Conservation (phyloP, 2,113 vertebrate species). For the Tinamus guttatus region DNA sequence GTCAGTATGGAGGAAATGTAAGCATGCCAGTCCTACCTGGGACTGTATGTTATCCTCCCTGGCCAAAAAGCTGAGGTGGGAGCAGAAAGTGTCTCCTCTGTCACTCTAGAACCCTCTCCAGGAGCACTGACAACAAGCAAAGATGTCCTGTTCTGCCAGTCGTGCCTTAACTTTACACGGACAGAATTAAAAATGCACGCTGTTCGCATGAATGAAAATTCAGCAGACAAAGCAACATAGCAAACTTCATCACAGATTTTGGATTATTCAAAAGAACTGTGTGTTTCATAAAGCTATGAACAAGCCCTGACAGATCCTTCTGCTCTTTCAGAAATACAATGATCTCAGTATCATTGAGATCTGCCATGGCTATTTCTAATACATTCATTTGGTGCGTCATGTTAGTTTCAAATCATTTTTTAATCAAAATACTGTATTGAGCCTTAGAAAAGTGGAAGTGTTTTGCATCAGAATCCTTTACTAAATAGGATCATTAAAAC, state of each 20-base stretch:
- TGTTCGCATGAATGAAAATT: not conserved
- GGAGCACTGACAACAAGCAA: not conserved
- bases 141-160: not conserved
- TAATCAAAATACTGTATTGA: constrained; percentile 39
- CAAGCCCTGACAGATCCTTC: not conserved
- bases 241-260: not conserved
- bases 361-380: constrained; percentile 28
- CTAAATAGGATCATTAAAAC: not conserved
- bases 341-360: constrained; percentile 8
- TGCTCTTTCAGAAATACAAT: not conserved
- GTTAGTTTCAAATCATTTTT: not conserved
- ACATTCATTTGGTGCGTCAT: not conserved
- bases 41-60: not conserved
- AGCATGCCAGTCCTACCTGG: not conserved
- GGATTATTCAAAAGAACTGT: not conserved
- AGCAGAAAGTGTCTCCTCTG: not conserved
- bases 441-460: not conserved
- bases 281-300: not conserved
- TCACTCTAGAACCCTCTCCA: not conserved
- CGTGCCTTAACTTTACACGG: too few species aligned
- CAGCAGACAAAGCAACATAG: not conserved
- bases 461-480: constrained; percentile 7
- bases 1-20: not conserved
- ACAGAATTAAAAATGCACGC: not conserved
- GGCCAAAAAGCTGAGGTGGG: too few species aligned